Conservation (phyloP, 2,888 invertebrate genomes). For the Clepsis dumicolana region DNA sequence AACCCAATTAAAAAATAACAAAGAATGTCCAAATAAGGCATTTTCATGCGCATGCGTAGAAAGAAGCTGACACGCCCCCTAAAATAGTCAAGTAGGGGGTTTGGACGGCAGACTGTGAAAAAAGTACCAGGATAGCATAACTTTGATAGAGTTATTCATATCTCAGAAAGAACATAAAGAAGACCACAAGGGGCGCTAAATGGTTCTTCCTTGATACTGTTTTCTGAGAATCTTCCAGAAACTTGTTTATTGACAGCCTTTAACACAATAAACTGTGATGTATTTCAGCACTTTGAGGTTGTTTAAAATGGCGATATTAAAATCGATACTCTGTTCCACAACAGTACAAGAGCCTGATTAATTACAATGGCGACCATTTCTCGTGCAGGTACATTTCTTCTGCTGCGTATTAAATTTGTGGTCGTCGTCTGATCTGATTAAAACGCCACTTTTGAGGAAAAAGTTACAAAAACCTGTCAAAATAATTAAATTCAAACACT, state of each 20-base stretch:
- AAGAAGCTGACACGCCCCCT: neutral
- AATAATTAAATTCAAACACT: no score
- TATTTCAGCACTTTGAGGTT: neutral
- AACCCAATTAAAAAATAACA: no score
- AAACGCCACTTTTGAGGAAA: no score
- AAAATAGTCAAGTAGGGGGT: neutral
- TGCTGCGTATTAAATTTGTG: no score
- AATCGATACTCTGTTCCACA: neutral
- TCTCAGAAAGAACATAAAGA: neutral
- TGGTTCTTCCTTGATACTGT: neutral
- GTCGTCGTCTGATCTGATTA: no score
- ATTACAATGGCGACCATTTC: no score
- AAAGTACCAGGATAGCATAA: constrained; percentile 10
- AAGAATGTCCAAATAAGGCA: no score
- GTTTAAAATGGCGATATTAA: neutral
- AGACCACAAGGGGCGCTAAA: neutral
- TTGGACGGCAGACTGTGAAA: constrained; percentile 1
- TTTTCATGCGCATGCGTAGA: constrained; percentile 11
- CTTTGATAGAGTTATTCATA: neutral
- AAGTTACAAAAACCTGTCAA: no score
- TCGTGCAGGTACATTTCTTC: no score
- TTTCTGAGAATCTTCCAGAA: neutral
- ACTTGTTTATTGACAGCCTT: neutral
- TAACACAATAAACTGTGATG: neutral
- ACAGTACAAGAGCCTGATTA: no score